A percentile compares a stretch with the other conserved stretches of the same genome.
phyloP scores from a whole-genome alignment of 2,888 invertebrate species.

The Metallyticus violacea region DNA sequence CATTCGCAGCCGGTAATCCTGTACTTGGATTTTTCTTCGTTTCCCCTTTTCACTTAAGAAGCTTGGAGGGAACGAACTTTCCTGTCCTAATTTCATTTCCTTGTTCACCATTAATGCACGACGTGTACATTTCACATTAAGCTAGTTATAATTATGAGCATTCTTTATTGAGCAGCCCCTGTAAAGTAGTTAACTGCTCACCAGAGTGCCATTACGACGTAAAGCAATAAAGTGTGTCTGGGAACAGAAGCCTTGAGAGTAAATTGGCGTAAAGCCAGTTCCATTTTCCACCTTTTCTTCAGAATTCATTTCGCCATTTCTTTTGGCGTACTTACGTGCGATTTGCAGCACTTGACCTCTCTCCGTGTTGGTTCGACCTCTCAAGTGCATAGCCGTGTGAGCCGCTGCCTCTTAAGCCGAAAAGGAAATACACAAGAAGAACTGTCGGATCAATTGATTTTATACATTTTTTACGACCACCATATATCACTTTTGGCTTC shows the following conservation, averaged over 20 bases:
- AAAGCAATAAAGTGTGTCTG: background rate
- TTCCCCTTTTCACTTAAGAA: too few relatives aligned
- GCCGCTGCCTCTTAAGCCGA: background rate
- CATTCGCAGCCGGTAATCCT: too few relatives aligned
- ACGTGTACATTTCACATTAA: too few relatives aligned
- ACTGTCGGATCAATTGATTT: background rate
- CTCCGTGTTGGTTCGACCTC: background rate
- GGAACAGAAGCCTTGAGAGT: background rate
- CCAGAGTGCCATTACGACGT: background rate
- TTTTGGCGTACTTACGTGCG: background rate
- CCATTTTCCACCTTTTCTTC: background rate
- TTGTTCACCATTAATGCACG: too few relatives aligned
- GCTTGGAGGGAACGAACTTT: too few relatives aligned
- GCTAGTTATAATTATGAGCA: too few relatives aligned
- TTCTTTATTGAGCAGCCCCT: too few relatives aligned
- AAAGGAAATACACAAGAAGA: background rate
- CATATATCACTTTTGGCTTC: background rate
- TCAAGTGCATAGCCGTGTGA: background rate
- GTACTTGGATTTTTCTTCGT: too few relatives aligned
- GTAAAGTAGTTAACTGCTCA: background rate
- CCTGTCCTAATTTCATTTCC: too few relatives aligned
- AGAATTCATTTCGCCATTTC: background rate
- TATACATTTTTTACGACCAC: too few relatives aligned
- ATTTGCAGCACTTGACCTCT: background rate
- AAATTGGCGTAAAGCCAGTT: background rate